Evolutionary conservation across 2,888 invertebrate genomes (phyloP).

Genomic region (Tenthredo mesomela): DNA sequence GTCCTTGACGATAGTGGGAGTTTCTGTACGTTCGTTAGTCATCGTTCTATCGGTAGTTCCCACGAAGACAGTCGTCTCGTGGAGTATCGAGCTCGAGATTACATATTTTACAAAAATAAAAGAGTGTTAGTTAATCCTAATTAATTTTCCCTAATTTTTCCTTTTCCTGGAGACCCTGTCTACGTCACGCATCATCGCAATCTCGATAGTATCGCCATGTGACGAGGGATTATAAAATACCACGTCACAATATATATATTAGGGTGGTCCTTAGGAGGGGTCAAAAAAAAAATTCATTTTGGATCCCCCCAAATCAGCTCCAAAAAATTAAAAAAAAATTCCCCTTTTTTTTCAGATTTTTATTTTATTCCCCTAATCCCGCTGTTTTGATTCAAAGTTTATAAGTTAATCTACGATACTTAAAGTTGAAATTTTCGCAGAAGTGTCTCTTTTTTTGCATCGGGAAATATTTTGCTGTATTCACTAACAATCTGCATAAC

Average conservation of each 20-base stretch:
- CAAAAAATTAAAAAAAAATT: slow-evolving; percentile 40
- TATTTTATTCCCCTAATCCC: slow-evolving; percentile 28
- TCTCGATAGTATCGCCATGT: no score
- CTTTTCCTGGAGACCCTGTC: no score
- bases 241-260: not conserved
- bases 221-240: no score
- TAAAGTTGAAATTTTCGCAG: not conserved
- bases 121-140: no score
- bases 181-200: no score
- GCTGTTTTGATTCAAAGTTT: not conserved
- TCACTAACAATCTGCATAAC: slow-evolving; percentile 46
- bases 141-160: no score
- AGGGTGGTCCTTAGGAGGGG: not conserved
- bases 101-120: no score
- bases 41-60: no score
- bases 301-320: slow-evolving; percentile 27
- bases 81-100: no score
- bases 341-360: not conserved
- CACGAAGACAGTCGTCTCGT: no score
- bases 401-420: not conserved
- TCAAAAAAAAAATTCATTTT: not conserved
- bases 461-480: slow-evolving; percentile 44
- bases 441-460: not conserved
- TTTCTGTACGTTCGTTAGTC: no score
- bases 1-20: no score